Evolutionary conservation across 92 coral and sea anemone genomes (phyloP).

Genomic region (Actinostola sp.): DNA sequence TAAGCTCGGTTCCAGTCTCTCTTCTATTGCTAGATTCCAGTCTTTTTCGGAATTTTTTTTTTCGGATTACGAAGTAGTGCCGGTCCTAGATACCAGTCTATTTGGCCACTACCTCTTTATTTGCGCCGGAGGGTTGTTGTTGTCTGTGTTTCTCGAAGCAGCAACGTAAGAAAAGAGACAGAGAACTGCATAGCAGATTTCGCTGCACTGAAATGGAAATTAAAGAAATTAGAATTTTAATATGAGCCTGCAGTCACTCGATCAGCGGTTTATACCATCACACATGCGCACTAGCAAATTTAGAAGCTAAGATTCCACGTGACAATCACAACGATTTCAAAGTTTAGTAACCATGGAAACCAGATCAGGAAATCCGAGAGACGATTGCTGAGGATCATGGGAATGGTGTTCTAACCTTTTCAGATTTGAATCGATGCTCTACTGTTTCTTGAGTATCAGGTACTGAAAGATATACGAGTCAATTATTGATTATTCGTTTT

Average conservation of each 20-base stretch:
- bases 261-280: no score
- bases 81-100: slow-evolving; percentile 4
- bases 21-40: slow-evolving; percentile 10
- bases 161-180: slow-evolving; percentile 98
- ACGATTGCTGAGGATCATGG: not conserved
- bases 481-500: no score
- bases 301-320: no score
- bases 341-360: no score
- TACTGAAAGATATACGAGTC: slow-evolving; percentile 59
- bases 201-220: slow-evolving; percentile 87
- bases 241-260: not conserved
- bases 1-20: no score
- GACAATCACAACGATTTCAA: no score
- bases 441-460: slow-evolving; percentile 86
- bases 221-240: not conserved
- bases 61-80: not conserved
- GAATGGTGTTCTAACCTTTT: slow-evolving; percentile 58
- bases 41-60: slow-evolving; percentile 4
- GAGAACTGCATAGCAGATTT: slow-evolving; percentile 96
- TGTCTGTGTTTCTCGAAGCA: slow-evolving; percentile 84
- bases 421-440: slow-evolving; percentile 91
- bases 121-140: not conserved
- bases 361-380: no score
- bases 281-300: not conserved
- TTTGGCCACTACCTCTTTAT: not conserved